These are phyloP conservation scores for Hiodon tergisus DNA, from an alignment of 2,113 vertebrate species.

Conservation along the genomic window DNA sequence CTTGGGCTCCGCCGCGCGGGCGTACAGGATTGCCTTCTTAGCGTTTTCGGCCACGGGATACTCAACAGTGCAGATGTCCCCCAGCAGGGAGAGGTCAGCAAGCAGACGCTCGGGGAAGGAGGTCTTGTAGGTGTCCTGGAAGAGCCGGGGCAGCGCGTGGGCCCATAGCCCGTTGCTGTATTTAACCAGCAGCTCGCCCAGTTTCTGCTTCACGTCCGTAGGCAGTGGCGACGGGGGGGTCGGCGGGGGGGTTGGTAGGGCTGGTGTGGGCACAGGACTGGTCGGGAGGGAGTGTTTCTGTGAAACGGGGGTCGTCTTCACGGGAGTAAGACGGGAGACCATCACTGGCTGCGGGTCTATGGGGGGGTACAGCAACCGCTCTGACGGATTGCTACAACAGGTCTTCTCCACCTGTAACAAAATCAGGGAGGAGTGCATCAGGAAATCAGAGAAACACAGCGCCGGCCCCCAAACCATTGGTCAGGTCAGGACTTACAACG, in stretches of 20 bases:
- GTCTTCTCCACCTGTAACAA: slow-evolving; percentile 75
- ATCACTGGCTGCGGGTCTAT: slow-evolving; percentile 42
- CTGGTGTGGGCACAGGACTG: slow-evolving; percentile 26
- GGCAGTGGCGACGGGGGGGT: slow-evolving; percentile 37
- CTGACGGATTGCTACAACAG: slow-evolving; percentile 66
- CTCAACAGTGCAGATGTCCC: slow-evolving; percentile 73
- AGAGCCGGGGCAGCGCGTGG: slow-evolving; percentile 84
- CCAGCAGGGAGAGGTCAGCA: slow-evolving; percentile 67
- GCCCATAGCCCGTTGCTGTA: slow-evolving; percentile 90
- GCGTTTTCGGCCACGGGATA: slow-evolving; percentile 72
- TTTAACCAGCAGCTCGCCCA: slow-evolving; percentile 75
- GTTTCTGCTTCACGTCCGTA: slow-evolving; percentile 74
- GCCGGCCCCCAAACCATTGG: neutral
- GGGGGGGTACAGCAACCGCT: slow-evolving; percentile 79
- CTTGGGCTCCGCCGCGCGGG: slow-evolving; percentile 58
- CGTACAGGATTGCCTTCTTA: slow-evolving; percentile 85
- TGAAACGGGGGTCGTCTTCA: slow-evolving; percentile 27
- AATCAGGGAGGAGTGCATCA: neutral
- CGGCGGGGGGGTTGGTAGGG: slow-evolving; percentile 37
- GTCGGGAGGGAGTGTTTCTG: slow-evolving; percentile 31
- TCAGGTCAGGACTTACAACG: slow-evolving; percentile 57
- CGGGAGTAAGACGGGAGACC: slow-evolving; percentile 11
- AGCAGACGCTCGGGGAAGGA: slow-evolving; percentile 74
- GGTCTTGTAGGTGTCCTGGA: slow-evolving; percentile 78
- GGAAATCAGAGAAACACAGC: neutral